These are phyloP conservation scores for Apamea anceps DNA, from an alignment of 2,888 invertebrate genomes.

Conservation along the genomic window DNA sequence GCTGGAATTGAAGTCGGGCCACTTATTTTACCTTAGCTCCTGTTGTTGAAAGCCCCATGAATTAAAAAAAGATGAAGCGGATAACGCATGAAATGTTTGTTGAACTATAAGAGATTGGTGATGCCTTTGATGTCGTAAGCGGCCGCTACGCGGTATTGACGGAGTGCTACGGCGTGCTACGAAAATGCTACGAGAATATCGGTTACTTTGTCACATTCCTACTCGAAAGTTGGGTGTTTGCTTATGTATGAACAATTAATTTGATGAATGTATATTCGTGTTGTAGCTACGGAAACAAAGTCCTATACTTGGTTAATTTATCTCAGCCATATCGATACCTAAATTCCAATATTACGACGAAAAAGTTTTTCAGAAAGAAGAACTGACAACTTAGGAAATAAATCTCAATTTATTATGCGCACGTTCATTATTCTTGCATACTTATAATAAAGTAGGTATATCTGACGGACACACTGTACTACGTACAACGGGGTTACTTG, in stretches of 20 bases:
- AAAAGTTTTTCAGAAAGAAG: conserved; percentile 29
- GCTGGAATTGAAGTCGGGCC: conserved; percentile 6
- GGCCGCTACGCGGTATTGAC: conserved; percentile 38
- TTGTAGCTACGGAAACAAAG: conserved; percentile 8
- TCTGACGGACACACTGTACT: conserved; percentile 42
- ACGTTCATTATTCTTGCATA: conserved; percentile 43
- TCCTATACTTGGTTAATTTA: conserved; percentile 36
- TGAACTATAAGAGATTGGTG: conserved; percentile 8
- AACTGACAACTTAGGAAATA: conserved; percentile 41
- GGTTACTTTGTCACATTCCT: conserved; percentile 6
- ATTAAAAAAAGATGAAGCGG: background rate
- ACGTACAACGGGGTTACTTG: conserved; percentile 57
- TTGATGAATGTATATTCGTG: background rate
- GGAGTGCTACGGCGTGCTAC: conserved; percentile 50
- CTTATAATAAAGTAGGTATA: conserved; percentile 28
- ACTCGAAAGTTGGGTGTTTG: background rate
- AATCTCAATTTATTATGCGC: conserved; percentile 51
- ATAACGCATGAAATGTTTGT: conserved; percentile 23
- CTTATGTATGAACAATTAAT: conserved; percentile 1
- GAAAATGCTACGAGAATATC: conserved; percentile 47
- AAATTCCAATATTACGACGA: conserved; percentile 17
- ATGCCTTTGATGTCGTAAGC: background rate
- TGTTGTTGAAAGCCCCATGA: background rate
- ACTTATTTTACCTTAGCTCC: conserved; percentile 6
- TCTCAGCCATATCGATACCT: conserved; percentile 34